Percentiles rank a stretch among this genome's conserved stretches.
Evolutionary conservation across 2,797 vertebrate species (phyloP).

Genomic region (Siniperca obscura): DNA sequence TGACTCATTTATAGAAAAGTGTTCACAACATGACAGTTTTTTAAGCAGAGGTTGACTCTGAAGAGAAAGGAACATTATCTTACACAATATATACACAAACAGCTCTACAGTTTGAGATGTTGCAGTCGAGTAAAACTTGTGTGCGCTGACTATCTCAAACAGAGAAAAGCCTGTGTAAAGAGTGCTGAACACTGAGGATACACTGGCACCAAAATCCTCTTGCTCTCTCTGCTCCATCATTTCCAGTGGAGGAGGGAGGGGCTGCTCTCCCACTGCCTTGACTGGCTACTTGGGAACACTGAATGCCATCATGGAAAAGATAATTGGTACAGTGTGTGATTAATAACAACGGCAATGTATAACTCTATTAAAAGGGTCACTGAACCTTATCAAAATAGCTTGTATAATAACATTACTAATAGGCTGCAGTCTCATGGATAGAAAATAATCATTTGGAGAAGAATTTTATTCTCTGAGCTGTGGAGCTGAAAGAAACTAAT

Average conservation of each 20-base stretch:
- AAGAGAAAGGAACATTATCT: constrained; percentile 39
- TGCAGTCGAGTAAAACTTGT: constrained; percentile 46
- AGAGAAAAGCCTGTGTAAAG: constrained; percentile 59
- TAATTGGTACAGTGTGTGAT: constrained; percentile 23
- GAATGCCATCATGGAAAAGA: constrained; percentile 35
- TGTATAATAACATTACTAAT: background rate
- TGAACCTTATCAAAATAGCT: constrained; percentile 7
- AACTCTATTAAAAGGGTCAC: constrained; percentile 8
- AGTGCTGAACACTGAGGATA: constrained; percentile 47
- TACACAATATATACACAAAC: constrained; percentile 47
- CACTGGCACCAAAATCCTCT: constrained; percentile 52
- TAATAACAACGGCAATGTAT: constrained; percentile 27
- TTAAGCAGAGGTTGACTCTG: constrained; percentile 30
- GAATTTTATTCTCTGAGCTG: background rate
- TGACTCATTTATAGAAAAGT: constrained; percentile 32
- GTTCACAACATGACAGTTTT: constrained; percentile 18
- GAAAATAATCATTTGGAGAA: background rate
- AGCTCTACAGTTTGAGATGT: constrained; percentile 36
- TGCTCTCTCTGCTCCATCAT: constrained; percentile 42
- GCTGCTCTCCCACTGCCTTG: constrained; percentile 39
- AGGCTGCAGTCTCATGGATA: constrained; percentile 9
- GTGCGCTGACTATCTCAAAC: constrained; percentile 52
- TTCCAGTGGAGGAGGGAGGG: constrained; percentile 40
- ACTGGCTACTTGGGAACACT: constrained; percentile 29
- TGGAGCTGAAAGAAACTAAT: constrained; percentile 10